Conservation (phyloP, 2,888 invertebrate species). For the Quadroppia sp. region DNA sequence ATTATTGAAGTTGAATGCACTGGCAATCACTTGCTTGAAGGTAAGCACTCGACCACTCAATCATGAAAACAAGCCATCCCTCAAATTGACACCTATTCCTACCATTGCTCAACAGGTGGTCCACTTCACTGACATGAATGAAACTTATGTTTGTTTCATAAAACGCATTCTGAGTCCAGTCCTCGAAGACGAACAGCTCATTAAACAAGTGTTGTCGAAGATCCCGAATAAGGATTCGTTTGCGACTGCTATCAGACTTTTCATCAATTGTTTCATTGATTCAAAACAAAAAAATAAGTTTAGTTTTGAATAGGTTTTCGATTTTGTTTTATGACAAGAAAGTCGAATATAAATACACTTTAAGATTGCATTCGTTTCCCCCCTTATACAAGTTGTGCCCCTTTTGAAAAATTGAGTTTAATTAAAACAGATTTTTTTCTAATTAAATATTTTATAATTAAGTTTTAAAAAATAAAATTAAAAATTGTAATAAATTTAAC, state of each 20-base stretch:
- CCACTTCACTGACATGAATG: constrained; percentile 42
- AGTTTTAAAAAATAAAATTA: background rate
- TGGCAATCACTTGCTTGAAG: constrained; percentile 42
- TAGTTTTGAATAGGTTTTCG: no score
- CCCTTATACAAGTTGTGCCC: no score
- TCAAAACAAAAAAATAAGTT: constrained; percentile 9
- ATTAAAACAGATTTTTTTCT: no score
- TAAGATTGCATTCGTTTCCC: no score
- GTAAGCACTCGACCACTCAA: background rate
- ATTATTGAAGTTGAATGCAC: constrained; percentile 38
- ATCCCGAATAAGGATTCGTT: constrained; percentile 43
- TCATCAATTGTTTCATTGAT: constrained; percentile 43
- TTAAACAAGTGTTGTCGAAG: constrained; percentile 40
- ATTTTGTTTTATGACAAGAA: no score
- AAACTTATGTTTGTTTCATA: constrained; percentile 38
- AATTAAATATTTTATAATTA: background rate
- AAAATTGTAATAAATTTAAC: background rate
- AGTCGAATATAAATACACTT: no score
- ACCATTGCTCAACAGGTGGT: constrained; percentile 22
- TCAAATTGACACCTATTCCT: background rate
- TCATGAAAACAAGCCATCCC: background rate
- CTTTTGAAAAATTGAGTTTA: no score
- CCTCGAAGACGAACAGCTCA: constrained; percentile 33
- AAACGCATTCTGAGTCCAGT: constrained; percentile 32
- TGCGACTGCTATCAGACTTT: constrained; percentile 42